These are phyloP conservation scores for Phortica variegata DNA, from an alignment of 1,140 invertebrate genomes.

Conservation along the genomic window DNA sequence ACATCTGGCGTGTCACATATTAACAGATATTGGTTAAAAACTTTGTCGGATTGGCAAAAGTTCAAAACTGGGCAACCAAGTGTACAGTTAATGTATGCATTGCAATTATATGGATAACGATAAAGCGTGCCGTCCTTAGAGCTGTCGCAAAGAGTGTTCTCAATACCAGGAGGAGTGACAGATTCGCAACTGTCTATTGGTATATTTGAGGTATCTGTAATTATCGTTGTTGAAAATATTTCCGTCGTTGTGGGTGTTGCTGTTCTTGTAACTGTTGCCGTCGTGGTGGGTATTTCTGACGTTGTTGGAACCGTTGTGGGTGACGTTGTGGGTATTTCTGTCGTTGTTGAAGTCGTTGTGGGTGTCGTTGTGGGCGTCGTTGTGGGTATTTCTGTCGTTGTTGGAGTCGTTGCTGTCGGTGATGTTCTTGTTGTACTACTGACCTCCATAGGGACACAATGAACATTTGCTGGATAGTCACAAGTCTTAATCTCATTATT, in stretches of 20 bases:
- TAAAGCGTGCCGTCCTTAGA: conserved; percentile 16
- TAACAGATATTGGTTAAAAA: conserved; percentile 22
- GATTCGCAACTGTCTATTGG: conserved; percentile 30
- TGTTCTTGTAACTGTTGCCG: not conserved
- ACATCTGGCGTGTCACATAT: conserved; percentile 45
- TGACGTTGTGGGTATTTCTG: not conserved
- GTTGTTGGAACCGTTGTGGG: not conserved
- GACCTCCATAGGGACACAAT: conserved; percentile 26
- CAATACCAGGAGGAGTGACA: conserved; percentile 25
- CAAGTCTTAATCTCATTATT: conserved; percentile 31
- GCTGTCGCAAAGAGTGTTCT: conserved; percentile 13
- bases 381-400: not conserved
- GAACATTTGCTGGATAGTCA: conserved; percentile 27
- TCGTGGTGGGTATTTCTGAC: not conserved
- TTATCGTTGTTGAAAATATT: not conserved
- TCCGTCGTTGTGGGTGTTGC: not conserved
- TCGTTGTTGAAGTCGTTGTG: not conserved
- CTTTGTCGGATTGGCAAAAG: conserved; percentile 30
- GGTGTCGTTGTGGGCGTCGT: not conserved
- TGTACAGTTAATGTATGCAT: conserved; percentile 45
- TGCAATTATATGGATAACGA: conserved; percentile 41
- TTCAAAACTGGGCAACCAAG: conserved; percentile 31
- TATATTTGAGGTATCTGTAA: not conserved
- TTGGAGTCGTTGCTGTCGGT: conserved; percentile 4
- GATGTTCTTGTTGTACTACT: conserved; percentile 11